Percentiles rank a stretch among this genome's conserved stretches.
These are phyloP conservation scores for Spisula subtruncata DNA, from an alignment of 2,888 invertebrate species.

Conservation along the genomic window DNA sequence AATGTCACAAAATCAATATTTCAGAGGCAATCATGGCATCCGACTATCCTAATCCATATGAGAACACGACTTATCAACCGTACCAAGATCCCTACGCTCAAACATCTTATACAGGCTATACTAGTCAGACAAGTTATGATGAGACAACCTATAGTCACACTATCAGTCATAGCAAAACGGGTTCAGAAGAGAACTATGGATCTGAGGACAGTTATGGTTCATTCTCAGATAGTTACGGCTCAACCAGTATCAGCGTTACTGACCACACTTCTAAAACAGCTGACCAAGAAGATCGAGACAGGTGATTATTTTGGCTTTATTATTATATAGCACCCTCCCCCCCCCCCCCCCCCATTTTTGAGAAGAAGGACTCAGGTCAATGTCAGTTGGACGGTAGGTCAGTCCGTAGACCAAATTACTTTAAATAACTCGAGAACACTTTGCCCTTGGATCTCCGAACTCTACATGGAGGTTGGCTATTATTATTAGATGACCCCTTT, in stretches of 20 bases:
- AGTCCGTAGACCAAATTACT: too few relatives aligned
- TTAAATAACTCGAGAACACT: too few relatives aligned
- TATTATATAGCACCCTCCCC: too few relatives aligned
- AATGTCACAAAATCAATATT: not conserved
- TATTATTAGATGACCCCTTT: too few relatives aligned
- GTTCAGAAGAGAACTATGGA: conserved; percentile 20
- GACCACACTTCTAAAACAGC: conserved; percentile 32
- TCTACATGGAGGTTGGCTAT: too few relatives aligned
- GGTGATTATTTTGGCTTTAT: conserved; percentile 29
- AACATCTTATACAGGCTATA: conserved; percentile 22
- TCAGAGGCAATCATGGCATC: conserved; percentile 27
- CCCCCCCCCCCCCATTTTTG: too few relatives aligned
- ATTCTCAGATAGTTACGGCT: conserved; percentile 36
- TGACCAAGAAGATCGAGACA: conserved; percentile 58
- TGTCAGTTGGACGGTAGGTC: too few relatives aligned
- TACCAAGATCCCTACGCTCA: conserved; percentile 59
- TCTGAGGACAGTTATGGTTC: conserved; percentile 43
- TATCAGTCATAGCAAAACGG: not conserved
- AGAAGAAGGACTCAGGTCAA: too few relatives aligned
- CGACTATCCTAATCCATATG: conserved; percentile 68
- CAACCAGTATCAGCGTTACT: conserved; percentile 1
- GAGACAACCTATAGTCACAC: not conserved
- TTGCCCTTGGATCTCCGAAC: too few relatives aligned
- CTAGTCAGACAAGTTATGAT: not conserved
- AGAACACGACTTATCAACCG: conserved; percentile 45